Evolutionary conservation across 2,888 invertebrate genomes (phyloP), one percentile per base, ranked within the genome.

Genomic region (Lordiphosa andalusiaca): DNA sequence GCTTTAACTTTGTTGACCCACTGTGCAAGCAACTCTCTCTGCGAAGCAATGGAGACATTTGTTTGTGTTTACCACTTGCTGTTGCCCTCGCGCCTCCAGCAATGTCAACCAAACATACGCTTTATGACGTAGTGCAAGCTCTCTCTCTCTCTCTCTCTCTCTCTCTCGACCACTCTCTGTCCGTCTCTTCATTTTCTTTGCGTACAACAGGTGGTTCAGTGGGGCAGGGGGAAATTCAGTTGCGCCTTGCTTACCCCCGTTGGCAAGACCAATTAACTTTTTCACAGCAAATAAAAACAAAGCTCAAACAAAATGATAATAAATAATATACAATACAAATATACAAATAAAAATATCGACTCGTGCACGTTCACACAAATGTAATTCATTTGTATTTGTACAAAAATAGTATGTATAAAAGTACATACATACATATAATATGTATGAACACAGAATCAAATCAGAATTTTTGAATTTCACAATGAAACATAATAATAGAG

Each of bases 161-260:
- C 50, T 37, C 50, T 19, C 39, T 3, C n/a, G n/a, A 21, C 36
- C n/a, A n/a, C 38, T 16, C 19, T 19, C n/a, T 47, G 2, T 5
- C 3, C 6, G 21, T 12, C 19, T 37, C 38, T 13, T n/a, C 35
- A 4, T 57, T 42, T 38, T n/a, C 35, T 57, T 23, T 7, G 38
- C 41, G 10, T 25, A 13, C 64, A 62, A 68, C 62, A 65, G 67
- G 67, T 76, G 60, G 52, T 58, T 59, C 6, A 30, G 39, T 21
- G 12, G 13, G 25, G 21, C 3, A 36, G 7, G 19, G 23, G 21
- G 35, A 9, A 13, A 30, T 6, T 21, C 19, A 4, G 2, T 33
- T 6, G 21, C 35, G 30, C 10, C n/a, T 19, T 10, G 33, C 19
- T 12, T 23, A 7, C n/a, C 19, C 19, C 19, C 36, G 46, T 12